Conservation (phyloP, 2,113 vertebrate species). For the Eira barbara region DNA sequence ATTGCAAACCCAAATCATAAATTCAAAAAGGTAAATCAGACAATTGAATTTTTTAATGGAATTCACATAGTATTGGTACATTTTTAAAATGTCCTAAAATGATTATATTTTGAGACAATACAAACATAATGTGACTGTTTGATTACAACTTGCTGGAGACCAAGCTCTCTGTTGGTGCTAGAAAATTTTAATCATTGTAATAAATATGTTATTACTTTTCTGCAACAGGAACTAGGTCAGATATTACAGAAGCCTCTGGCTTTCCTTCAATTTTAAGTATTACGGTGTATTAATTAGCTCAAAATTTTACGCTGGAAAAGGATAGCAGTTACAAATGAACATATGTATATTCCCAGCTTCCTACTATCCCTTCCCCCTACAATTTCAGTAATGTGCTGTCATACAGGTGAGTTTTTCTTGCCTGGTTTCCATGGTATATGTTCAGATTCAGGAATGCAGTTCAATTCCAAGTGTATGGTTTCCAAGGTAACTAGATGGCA, state of each 20-base stretch:
- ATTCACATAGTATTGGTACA: neutral
- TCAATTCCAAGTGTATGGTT: slow-evolving; percentile 49
- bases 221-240: neutral
- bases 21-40: neutral
- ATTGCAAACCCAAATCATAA: neutral
- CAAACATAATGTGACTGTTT: neutral
- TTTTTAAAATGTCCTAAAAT: neutral
- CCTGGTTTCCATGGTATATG: slow-evolving; percentile 61
- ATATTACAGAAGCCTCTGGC: neutral
- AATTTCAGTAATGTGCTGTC: slow-evolving; percentile 40
- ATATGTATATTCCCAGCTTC: neutral
- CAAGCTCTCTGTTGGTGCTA: neutral
- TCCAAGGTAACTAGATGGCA: slow-evolving; percentile 64
- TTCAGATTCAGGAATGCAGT: slow-evolving; percentile 43
- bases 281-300: neutral
- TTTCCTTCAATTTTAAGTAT: neutral
- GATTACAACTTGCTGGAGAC: neutral
- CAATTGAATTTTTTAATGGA: neutral
- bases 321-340: neutral
- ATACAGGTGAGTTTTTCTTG: slow-evolving; percentile 43
- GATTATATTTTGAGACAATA: neutral
- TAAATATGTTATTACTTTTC: neutral
- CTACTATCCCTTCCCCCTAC: fast-evolving
- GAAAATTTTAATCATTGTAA: neutral
- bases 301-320: neutral